These are phyloP conservation scores for Cheirogaleus medius DNA, from an alignment of 2,113 vertebrate genomes.

Conservation along the genomic window DNA sequence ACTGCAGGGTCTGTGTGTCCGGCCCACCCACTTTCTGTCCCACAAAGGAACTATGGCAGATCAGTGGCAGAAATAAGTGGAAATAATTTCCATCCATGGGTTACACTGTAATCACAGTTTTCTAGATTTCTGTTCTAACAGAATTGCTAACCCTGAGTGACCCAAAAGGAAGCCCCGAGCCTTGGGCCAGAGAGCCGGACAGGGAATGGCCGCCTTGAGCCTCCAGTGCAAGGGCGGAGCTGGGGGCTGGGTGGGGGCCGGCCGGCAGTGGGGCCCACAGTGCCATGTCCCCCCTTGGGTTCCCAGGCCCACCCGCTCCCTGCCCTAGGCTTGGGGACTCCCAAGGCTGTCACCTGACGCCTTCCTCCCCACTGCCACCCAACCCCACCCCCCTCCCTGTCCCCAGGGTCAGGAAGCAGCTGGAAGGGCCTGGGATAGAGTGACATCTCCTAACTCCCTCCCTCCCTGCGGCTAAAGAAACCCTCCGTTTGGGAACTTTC, in stretches of 20 bases:
- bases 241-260: rapidly evolving
- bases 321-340: neutral
- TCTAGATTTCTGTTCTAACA: neutral
- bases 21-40: rapidly evolving
- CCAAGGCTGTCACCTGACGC: neutral
- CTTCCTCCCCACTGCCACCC: rapidly evolving
- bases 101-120: neutral
- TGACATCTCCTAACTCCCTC: too few species aligned
- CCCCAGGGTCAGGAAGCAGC: too few species aligned
- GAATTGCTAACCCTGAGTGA: too few species aligned
- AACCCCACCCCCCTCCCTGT: rapidly evolving
- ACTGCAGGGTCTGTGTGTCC: rapidly evolving
- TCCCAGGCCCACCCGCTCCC: neutral
- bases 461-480: neutral
- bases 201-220: neutral
- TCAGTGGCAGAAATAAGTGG: too few species aligned
- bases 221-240: neutral
- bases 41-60: neutral
- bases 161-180: neutral
- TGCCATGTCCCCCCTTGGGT: neutral
- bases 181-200: neutral
- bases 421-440: rapidly evolving
- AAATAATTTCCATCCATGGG: rapidly evolving
- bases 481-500: neutral
- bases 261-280: rapidly evolving